These are phyloP conservation scores for Sitobion miscanthi DNA, from an alignment of 1,140 invertebrate species.

Conservation along the genomic window DNA sequence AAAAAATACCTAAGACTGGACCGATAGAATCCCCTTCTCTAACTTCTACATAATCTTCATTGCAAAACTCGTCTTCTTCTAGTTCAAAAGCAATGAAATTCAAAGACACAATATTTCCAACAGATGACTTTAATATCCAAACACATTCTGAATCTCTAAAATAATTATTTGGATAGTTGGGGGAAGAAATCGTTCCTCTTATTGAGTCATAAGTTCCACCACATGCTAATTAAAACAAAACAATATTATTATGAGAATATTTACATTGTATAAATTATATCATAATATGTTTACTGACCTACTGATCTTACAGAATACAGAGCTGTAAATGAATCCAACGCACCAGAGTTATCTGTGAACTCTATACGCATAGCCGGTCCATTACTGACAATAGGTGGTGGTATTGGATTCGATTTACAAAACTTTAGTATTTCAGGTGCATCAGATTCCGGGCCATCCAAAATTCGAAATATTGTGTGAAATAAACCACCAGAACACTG, in stretches of 20 bases:
- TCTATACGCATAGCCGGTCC: conserved; percentile 68
- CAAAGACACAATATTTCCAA: conserved; percentile 73
- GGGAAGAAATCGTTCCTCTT: conserved; percentile 73
- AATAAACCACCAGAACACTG: conserved; percentile 5
- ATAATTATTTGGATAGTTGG: conserved; percentile 80
- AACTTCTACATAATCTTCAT: conserved; percentile 85
- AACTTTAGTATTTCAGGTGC: conserved; percentile 66
- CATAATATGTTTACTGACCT: conserved; percentile 63
- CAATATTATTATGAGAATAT: background rate
- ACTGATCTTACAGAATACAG: conserved; percentile 70
- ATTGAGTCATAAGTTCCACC: conserved; percentile 72
- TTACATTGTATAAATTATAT: background rate
- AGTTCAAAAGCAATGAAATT: conserved; percentile 74
- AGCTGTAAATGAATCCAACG: conserved; percentile 63
- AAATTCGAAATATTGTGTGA: conserved; percentile 61
- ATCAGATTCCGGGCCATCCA: conserved; percentile 71
- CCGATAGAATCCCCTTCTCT: conserved; percentile 71
- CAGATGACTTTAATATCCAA: conserved; percentile 70
- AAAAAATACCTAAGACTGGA: conserved; percentile 73
- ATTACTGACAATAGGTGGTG: conserved; percentile 69
- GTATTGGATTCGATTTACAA: conserved; percentile 66
- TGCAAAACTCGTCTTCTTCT: conserved; percentile 76
- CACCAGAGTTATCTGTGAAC: conserved; percentile 60
- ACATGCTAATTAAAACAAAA: conserved; percentile 67
- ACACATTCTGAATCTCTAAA: conserved; percentile 76